phyloP scores from a whole-genome alignment of 2,888 invertebrate species.

The Caenorhabditis sp. region DNA sequence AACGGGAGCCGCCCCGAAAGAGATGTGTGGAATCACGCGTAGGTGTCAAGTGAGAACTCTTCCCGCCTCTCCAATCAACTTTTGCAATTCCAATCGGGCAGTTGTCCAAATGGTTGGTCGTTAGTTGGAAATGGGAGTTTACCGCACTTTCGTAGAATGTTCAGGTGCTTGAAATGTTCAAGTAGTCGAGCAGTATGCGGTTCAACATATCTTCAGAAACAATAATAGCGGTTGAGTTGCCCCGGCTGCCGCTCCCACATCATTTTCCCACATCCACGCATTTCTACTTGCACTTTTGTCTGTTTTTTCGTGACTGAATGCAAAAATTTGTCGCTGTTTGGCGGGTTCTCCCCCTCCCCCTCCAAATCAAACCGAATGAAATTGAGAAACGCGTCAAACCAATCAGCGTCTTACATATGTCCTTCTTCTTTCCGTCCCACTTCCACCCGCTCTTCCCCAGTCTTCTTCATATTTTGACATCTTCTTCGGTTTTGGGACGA shows the following conservation, averaged over 20 bases:
- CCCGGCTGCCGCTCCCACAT: slow-evolving; percentile 5
- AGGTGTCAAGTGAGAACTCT: not conserved
- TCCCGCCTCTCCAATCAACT: slow-evolving; percentile 1
- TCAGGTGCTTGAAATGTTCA: slow-evolving; percentile 20
- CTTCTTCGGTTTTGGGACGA: slow-evolving; percentile 8
- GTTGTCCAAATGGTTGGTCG: not conserved
- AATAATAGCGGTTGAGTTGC: slow-evolving; percentile 1
- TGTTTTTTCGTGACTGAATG: not conserved
- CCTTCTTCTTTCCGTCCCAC: slow-evolving; percentile 31
- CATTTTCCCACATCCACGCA: slow-evolving; percentile 34
- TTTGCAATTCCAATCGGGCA: not conserved
- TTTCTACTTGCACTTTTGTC: slow-evolving; percentile 11
- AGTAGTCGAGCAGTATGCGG: not conserved
- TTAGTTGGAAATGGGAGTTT: not conserved
- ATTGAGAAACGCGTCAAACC: slow-evolving; percentile 57
- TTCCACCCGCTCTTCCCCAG: slow-evolving; percentile 8
- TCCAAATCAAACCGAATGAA: slow-evolving; percentile 47
- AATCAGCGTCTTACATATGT: slow-evolving; percentile 55
- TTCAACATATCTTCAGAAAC: not conserved
- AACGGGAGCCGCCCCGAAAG: not conserved
- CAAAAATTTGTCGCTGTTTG: slow-evolving; percentile 23
- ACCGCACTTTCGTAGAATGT: slow-evolving; percentile 3
- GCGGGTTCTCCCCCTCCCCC: slow-evolving; percentile 21
- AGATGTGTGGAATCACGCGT: not conserved
- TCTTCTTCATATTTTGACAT: slow-evolving; percentile 19